These are phyloP conservation scores for Ladona fulva DNA, from an alignment of 1,140 invertebrate genomes.

Conservation along the genomic window DNA sequence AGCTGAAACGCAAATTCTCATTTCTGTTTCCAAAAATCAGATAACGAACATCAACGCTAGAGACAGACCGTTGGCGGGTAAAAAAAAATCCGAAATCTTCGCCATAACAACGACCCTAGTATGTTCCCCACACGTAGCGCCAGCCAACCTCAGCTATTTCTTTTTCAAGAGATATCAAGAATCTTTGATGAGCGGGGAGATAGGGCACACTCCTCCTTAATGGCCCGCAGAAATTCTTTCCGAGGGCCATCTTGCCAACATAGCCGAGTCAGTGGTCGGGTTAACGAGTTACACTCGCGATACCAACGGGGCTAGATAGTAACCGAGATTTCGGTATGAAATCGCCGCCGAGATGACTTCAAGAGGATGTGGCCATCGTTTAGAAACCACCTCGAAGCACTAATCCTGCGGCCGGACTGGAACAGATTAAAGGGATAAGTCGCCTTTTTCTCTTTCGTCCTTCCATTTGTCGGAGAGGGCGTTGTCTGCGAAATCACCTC, in stretches of 20 bases:
- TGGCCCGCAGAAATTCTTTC: background rate
- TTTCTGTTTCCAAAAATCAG: too few species aligned
- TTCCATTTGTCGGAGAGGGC: too few species aligned
- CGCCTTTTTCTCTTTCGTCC: too few species aligned
- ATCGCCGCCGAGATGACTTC: background rate
- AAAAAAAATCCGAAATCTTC: too few species aligned
- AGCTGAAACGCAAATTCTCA: too few species aligned
- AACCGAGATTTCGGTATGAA: background rate
- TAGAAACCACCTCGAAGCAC: background rate
- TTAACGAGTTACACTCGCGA: background rate
- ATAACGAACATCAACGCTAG: too few species aligned
- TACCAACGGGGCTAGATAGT: background rate
- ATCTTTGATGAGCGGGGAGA: background rate
- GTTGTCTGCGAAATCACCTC: too few species aligned
- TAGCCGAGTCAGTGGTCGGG: background rate
- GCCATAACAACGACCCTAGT: too few species aligned
- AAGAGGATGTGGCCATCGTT: background rate
- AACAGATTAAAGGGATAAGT: slow-evolving; percentile 1
- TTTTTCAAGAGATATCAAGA: background rate
- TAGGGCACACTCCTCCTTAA: background rate
- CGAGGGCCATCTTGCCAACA: background rate
- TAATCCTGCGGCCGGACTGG: background rate
- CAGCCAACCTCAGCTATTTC: background rate
- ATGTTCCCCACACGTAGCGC: too few species aligned
- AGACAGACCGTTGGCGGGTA: too few species aligned